Evolutionary conservation across 2,113 vertebrate genomes (phyloP), one percentile per base, ranked within the genome.

Genomic region (Meleagris gallopavo): DNA sequence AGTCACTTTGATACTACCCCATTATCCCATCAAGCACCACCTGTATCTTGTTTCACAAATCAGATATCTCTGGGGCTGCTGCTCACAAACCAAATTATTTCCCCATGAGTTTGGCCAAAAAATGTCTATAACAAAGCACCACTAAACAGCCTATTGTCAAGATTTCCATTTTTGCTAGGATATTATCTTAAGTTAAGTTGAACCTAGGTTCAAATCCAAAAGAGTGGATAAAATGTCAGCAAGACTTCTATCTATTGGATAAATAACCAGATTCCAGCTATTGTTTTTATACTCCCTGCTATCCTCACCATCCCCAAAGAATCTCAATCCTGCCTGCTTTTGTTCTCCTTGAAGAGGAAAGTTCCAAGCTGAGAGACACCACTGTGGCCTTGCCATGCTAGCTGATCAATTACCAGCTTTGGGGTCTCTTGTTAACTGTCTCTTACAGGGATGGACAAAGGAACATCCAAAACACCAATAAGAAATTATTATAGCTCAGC

Each of bases 301-400:
- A 25, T 50, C 38, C 11, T 92, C 46, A 17, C 27, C 7, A 32
- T 12, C 7, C 4, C 9, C 18, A 16, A 50, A 32, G 27, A n/a
- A 10, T 0, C 1, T 90, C 11, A 6, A 7, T 86, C 11, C 22
- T 50, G 19, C 11, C 24, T 74, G 9, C 62, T 60, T 67, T 71
- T 46, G 16, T 86, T 17, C 5, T 50, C 24, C 71, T 14, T 46
- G 66, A 84, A 76, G 19, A 75, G 14, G 3, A 10, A 29, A 30
- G 54, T 29, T 55, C 54, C 2, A 3, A 55, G 29, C 40, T 71
- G 10, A 21, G 61, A 78, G 91, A 54, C 60, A 58, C 7, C 0
- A 0, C 55, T 18, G 6, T 36, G 57, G 27, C 21, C 50, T 0
- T 0, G 50, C 13, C 60, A 74, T 67, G 55, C n/a, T 73, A 83